Base-by-base conservation (phyloP, 2,797 vertebrate species). In the Gymnoscopelus braueri region DNA sequence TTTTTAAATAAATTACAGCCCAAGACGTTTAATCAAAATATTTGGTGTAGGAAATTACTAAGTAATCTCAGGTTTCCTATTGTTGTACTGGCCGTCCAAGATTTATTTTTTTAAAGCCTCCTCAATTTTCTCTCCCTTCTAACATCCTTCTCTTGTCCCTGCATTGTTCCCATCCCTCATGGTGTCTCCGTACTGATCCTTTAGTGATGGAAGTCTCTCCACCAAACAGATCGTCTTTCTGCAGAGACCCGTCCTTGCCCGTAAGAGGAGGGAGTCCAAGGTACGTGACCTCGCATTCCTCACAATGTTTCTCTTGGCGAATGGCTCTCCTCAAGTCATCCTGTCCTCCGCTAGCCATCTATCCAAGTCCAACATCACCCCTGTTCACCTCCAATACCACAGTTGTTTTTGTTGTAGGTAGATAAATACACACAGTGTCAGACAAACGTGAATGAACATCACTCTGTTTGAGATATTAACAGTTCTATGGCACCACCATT, bases 161-260 rank as follows among this genome's bases (percentile, higher is more conserved):
- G 14, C 35, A 23, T 58, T 44, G 39, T 50, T 47, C 39, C 65
- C 55, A 15, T 49, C 14, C 5, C 14, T 47, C 39, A 12, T 6
- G 48, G 32, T 56, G 39, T 62, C 57, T 65, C 29, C 71, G 24
- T 65, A 7, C 74, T 54, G 84, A 60, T 89, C 78, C 87, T 91
- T 10, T 77, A 99, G 98, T 75, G 97, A 99, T 63, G 98, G 97
- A 57, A 96, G 94, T 79, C 82, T 99, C 82, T 95, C 96, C 86
- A 99, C 97, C 91, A 98, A 99, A 89, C 98, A 99, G 93, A 96
- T 99, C 10, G 95, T 99, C 77, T 99, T 99, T 90, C 95, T 99
- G 84, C 98, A 99, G 94, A 97, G 98, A 94, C 97, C 97, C 0
- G 87, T 95, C 74, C 89, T 99, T 89, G 93, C 94, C 85, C 94